Base-by-base conservation (phyloP, 2,888 invertebrate species). In the Drosophila bunnanda region DNA sequence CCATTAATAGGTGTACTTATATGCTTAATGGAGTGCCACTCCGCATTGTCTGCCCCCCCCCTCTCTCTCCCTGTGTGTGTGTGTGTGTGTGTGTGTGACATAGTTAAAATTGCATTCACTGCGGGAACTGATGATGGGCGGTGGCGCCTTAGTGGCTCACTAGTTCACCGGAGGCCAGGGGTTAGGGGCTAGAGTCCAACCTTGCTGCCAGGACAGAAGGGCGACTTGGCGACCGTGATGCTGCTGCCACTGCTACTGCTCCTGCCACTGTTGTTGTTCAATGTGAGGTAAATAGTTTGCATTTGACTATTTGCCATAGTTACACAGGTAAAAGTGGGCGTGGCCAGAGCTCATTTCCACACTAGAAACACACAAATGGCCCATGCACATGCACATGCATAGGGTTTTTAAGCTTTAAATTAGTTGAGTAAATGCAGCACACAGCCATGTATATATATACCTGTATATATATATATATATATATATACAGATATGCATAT, bases 1-100 rank as follows among this genome's bases (percentile, higher is more conserved):
- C 89, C 89, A 89, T 84, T 89, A 89, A 89, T 84, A 89, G 83
- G 88, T 88, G 79, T 79, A 89, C 83, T 89, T 84, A 88, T 89
- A 79, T 82, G 89, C 82, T 84, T 88, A 84, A 84, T 84, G 83
- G 89, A 84, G 88, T 84, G 88, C 82, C 88, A 89, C 89, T 87
- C 82, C 68, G 68, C 82, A 86, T 79, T 82, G 80, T 68, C 69
- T 68, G 58, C 48, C 20, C 25, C 39, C 6, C 46, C 25, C n/a
- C 15, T 61, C 10, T 12, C 10, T 39, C 32, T 32, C 32, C 10
- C 12, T 10, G 4, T 52, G 12, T 50, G 2, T 54, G 25, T 65
- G 56, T 64, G 50, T 65, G 55, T 52, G 65, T 62, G 53, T 72
- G 58, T 61, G 64, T 70, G 59, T 70, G 79, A 70, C 69, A 84